A percentile compares a stretch with the other conserved stretches of the same genome.
Evolutionary conservation across 92 coral and sea anemone genomes (phyloP).

Genomic region (Zoanthus sociatus): DNA sequence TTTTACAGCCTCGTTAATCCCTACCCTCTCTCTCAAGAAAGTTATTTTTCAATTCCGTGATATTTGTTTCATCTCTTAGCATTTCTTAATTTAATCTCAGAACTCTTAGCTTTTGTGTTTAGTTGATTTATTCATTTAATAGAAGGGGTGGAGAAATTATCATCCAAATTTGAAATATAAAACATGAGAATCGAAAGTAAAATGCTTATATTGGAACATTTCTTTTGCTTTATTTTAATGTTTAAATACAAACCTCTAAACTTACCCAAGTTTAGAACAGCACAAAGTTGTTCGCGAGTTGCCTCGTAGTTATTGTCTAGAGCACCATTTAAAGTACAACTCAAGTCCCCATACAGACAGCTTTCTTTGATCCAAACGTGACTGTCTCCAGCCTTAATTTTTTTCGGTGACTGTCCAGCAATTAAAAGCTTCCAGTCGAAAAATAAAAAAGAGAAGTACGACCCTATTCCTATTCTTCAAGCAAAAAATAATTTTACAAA

Average conservation of each 20-base stretch:
- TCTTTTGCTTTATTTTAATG: too few species aligned
- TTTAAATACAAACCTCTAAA: not conserved
- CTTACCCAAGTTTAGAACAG: not conserved
- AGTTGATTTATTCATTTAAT: too few species aligned
- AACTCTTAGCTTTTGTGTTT: too few species aligned
- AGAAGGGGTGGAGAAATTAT: too few species aligned
- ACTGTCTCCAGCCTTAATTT: too few species aligned
- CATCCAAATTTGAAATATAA: not conserved
- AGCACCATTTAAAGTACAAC: not conserved
- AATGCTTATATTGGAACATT: not conserved
- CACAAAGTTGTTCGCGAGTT: not conserved
- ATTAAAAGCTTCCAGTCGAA: not conserved
- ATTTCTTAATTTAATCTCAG: too few species aligned
- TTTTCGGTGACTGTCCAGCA: not conserved
- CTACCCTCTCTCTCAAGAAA: too few species aligned
- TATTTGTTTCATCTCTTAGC: too few species aligned
- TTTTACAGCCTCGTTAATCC: too few species aligned
- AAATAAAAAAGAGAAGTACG: not conserved
- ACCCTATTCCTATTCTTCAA: not conserved
- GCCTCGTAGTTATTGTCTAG: not conserved
- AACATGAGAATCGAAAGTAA: not conserved
- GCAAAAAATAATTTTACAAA: not conserved
- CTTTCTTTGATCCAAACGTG: not conserved
- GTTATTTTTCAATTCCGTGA: too few species aligned
- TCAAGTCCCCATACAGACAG: conserved; percentile 13